Evolutionary conservation across 2,797 vertebrate species (phyloP).

Genomic region (Gila robusta): DNA sequence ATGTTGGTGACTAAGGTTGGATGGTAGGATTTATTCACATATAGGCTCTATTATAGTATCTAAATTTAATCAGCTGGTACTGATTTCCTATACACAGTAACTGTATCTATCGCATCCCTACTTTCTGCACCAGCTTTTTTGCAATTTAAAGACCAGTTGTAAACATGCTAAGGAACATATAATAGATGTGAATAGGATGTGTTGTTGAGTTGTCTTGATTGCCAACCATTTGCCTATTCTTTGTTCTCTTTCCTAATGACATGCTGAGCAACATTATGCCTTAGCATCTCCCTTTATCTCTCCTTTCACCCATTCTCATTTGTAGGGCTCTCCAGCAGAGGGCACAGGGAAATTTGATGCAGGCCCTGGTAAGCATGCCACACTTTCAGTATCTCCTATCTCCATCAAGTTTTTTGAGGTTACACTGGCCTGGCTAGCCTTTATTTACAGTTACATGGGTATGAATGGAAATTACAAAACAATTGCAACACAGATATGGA

Average conservation of each 20-base stretch:
- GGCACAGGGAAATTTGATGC: conserved; percentile 70
- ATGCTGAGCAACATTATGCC: background rate
- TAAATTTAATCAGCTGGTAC: background rate
- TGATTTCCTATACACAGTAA: background rate
- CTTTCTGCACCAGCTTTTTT: background rate
- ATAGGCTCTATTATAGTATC: background rate
- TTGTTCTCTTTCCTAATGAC: background rate
- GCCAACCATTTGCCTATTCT: background rate
- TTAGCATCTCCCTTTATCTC: conserved; percentile 6
- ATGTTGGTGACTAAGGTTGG: background rate
- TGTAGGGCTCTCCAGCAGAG: conserved; percentile 82
- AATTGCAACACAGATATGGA: background rate
- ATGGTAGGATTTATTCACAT: background rate
- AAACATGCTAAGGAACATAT: background rate
- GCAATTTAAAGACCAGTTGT: background rate
- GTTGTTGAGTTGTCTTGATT: conserved; percentile 2
- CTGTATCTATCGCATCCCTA: background rate
- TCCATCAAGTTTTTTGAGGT: background rate
- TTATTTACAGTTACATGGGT: conserved; percentile 1
- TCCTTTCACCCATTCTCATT: conserved; percentile 21
- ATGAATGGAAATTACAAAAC: background rate
- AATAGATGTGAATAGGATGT: background rate
- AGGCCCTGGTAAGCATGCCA: conserved; percentile 72
- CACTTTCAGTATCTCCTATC: conserved; percentile 22
- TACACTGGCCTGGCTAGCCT: too few species aligned